phyloP scores from a whole-genome alignment of 2,888 invertebrate genomes.

The Megalurothrips usitatus region DNA sequence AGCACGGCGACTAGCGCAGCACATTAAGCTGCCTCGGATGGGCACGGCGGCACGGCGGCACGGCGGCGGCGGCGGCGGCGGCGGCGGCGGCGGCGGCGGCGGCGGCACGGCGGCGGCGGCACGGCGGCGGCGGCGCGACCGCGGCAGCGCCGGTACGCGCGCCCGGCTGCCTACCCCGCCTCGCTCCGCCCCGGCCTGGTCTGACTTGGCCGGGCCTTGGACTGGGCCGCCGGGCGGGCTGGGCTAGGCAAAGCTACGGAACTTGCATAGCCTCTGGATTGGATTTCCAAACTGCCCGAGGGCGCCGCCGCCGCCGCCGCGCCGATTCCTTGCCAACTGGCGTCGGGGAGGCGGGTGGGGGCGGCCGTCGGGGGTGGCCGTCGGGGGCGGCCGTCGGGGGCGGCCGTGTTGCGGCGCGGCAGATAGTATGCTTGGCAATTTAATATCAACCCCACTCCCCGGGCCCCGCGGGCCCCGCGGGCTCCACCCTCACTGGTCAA shows the following conservation, averaged over 20 bases:
- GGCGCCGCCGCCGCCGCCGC: background rate
- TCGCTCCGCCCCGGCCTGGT: background rate
- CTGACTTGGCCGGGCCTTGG: too few relatives aligned
- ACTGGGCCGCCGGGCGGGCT: too few relatives aligned
- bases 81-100: too few relatives aligned
- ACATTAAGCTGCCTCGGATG: too few relatives aligned
- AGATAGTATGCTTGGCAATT: background rate
- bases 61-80: too few relatives aligned
- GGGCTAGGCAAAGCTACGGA: background rate
- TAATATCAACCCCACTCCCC: background rate
- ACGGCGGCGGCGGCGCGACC: too few relatives aligned
- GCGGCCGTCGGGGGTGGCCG: background rate
- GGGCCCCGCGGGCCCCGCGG: too few relatives aligned
- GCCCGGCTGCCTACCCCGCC: background rate
- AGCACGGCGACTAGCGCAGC: background rate
- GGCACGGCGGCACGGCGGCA: too few relatives aligned
- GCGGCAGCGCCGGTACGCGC: too few relatives aligned
- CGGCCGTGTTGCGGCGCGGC: background rate
- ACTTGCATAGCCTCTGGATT: background rate
- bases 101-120: too few relatives aligned
- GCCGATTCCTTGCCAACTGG: background rate
- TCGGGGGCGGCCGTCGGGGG: background rate
- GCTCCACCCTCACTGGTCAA: too few relatives aligned
- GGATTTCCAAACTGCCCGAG: background rate
- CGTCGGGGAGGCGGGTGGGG: background rate